Evolutionary conservation across 2,797 vertebrate genomes (phyloP), one percentile per base, ranked within the genome.

Genomic region (Prionace glauca): DNA sequence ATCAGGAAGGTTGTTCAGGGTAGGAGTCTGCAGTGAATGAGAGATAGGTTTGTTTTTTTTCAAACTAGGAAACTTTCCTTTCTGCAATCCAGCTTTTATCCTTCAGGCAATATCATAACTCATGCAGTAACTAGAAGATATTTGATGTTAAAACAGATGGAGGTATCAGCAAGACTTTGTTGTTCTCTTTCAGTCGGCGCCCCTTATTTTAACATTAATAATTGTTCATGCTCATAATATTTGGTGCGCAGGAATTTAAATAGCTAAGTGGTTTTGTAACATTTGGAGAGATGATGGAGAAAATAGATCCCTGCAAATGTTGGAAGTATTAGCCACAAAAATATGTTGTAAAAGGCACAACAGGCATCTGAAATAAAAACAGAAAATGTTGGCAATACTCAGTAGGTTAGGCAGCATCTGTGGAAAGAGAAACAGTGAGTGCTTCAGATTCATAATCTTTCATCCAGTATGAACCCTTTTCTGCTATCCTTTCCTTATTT

Each of bases 21-120:
- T 50, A n/a, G 93, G 41, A 95, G 72, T 95, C 93, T 94, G n/a
- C 65, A 69, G 36, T 41, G n/a, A 94, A 45, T 72, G 71, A 74
- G 41, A 77, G 93, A 72, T 32, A 50, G 56, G n/a, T 69, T 18
- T n/a, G n/a, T 41, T 18, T 20, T 77, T 94, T 74, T 56, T 74
- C 1, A 94, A 95, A 77, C 36, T 22, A 95, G 93, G 16, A 71
- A 95, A 50, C 93, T 60, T 72, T 56, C 41, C 69, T 45, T 74
- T 95, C 72, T 71, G 32, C n/a, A 69, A 20, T 29, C 87, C 93
- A 95, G 71, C 41, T 56, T 45, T 95, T 74, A 32, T 4, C 69
- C 45, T 74, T 50, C 93, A n/a, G 36, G 45, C 7, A 24, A 94
- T 94, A 32, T 5, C 29, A 60, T 74, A n/a, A 32, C 77, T 77